Conservation (phyloP, 1,140 invertebrate genomes). For the Papilio helenus region DNA sequence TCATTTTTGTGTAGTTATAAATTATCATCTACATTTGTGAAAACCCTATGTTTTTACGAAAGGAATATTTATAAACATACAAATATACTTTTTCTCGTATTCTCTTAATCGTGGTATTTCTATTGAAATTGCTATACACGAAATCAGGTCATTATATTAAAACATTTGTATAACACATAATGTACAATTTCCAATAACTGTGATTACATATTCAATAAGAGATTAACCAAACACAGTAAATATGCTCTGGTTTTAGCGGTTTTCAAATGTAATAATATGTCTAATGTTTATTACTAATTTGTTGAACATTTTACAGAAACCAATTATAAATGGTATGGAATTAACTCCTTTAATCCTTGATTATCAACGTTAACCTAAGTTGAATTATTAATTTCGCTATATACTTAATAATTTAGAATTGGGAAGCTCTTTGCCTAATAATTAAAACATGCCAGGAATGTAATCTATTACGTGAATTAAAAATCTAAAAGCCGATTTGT, state of each 20-base stretch:
- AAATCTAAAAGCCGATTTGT: neutral
- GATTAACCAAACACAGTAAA: neutral
- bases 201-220: neutral
- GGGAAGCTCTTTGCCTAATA: neutral
- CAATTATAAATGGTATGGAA: constrained; percentile 4
- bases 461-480: neutral
- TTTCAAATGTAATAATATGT: neutral
- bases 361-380: constrained; percentile 1
- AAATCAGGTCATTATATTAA: neutral
- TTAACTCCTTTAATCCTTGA: neutral
- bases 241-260: neutral
- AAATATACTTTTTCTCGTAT: too few relatives aligned
- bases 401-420: neutral
- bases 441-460: neutral
- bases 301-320: neutral
- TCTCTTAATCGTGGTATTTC: neutral
- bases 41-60: too few relatives aligned
- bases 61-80: too few relatives aligned
- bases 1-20: too few relatives aligned
- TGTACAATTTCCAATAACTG: neutral
- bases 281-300: neutral
- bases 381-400: neutral
- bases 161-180: neutral
- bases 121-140: neutral
- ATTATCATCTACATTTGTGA: too few relatives aligned